Percentiles rank a stretch among this genome's conserved stretches.
Evolutionary conservation across 2,797 vertebrate species (phyloP).

Genomic region (Pangasius macronema): DNA sequence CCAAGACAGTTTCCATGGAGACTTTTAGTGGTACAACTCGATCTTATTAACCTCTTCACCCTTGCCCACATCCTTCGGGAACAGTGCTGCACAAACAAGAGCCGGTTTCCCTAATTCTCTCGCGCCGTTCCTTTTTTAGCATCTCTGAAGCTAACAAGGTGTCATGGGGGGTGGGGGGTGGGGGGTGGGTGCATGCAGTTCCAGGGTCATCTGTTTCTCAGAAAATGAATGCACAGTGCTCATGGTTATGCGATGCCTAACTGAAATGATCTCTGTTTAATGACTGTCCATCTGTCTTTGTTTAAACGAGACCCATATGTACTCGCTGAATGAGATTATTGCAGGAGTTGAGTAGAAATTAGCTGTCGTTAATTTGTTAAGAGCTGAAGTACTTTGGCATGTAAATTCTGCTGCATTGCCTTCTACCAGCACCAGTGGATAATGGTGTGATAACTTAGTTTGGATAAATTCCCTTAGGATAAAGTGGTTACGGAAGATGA

Average conservation of each 20-base stretch:
- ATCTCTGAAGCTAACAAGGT: slow-evolving; percentile 46
- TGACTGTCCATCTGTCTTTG: slow-evolving; percentile 53
- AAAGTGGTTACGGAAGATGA: neutral
- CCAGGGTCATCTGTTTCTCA: slow-evolving; percentile 31
- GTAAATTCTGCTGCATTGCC: slow-evolving; percentile 11
- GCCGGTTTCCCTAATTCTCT: slow-evolving; percentile 44
- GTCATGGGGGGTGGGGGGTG: slow-evolving; percentile 26
- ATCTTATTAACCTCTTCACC: slow-evolving; percentile 61
- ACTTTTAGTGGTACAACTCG: slow-evolving; percentile 55
- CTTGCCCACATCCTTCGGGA: slow-evolving; percentile 48
- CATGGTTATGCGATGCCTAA: slow-evolving; percentile 38
- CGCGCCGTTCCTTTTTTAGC: slow-evolving; percentile 41
- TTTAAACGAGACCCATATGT: slow-evolving; percentile 45
- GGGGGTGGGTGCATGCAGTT: slow-evolving; percentile 13
- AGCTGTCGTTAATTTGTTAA: slow-evolving; percentile 26
- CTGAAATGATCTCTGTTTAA: slow-evolving; percentile 48
- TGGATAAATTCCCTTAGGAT: neutral
- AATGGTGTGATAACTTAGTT: slow-evolving; percentile 6
- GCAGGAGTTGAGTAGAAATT: slow-evolving; percentile 30
- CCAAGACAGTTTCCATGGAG: slow-evolving; percentile 59
- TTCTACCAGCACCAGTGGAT: neutral
- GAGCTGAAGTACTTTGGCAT: neutral
- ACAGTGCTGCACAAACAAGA: slow-evolving; percentile 46
- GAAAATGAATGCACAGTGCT: slow-evolving; percentile 36
- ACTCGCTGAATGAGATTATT: slow-evolving; percentile 29